Conservation (phyloP, 1,140 invertebrate genomes). For the Leucophenga varia region DNA sequence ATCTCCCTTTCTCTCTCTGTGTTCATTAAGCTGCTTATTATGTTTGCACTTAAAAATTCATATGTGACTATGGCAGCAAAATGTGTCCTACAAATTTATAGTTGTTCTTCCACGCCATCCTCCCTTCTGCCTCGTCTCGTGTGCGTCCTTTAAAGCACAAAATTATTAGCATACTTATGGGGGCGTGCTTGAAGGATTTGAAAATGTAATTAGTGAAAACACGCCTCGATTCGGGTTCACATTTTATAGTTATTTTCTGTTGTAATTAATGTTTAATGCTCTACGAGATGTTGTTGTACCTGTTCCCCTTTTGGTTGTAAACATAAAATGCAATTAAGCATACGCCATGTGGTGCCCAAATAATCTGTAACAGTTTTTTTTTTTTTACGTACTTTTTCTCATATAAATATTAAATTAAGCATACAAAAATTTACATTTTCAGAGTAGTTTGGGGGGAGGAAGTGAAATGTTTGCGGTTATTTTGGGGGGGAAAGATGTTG, state of each 20-base stretch:
- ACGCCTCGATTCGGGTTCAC: no score
- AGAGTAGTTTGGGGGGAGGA: neutral
- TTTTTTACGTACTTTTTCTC: conserved; percentile 1
- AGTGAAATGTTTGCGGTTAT: no score
- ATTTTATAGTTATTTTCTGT: conserved; percentile 22
- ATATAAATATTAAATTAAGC: conserved; percentile 25
- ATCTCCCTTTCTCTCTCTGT: conserved; percentile 14
- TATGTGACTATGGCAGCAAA: conserved; percentile 33
- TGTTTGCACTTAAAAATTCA: conserved; percentile 54
- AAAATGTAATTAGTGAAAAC: conserved; percentile 27
- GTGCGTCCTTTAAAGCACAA: conserved; percentile 19
- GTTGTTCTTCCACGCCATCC: conserved; percentile 4
- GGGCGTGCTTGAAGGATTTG: conserved; percentile 27
- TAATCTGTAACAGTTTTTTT: neutral
- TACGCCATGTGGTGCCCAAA: conserved; percentile 27
- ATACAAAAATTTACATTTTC: conserved; percentile 19
- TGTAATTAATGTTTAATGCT: conserved; percentile 24
- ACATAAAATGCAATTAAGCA: conserved; percentile 46
- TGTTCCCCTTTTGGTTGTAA: conserved; percentile 31
- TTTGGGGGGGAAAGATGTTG: conserved; percentile 5
- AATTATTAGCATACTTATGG: conserved; percentile 47
- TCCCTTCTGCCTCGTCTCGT: neutral
- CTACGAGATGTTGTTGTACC: no score
- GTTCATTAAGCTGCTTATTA: conserved; percentile 54
- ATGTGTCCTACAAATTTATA: conserved; percentile 31